Evolutionary conservation across 2,113 vertebrate genomes (phyloP), one percentile per base, ranked within the genome.

Genomic region (Arvicanthis niloticus): DNA sequence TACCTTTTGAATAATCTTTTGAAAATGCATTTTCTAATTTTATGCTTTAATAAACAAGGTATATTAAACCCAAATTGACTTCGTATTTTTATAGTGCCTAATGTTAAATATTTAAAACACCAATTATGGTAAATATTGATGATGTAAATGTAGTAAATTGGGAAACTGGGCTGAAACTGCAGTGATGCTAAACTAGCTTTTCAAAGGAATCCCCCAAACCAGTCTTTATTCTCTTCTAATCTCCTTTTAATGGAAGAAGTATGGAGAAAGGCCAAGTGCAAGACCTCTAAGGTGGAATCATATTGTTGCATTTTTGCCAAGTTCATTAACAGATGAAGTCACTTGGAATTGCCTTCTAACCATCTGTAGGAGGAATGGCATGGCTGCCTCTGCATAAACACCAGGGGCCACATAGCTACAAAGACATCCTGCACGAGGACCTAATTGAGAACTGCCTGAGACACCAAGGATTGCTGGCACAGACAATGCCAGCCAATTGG

Each of bases 21-120:
- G 45, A 95, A 97, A 96, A 82, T 85, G 62, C 76, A 19, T 96
- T 98, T 98, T 96, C 94, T 97, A 97, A 97, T 98, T 97, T 98
- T 97, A 97, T 97, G 96, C 96, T 97, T 98, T 98, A 96, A 94
- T 97, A 97, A 96, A 97, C 96, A 97, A 93, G 89, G 81, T 94
- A 56, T 95, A 96, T 97, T 96, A 97, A 96, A 92, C 73, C 86
- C 48, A 97, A 91, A 97, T 97, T 92, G 96, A 97, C 96, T 98
- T 96, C 91, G 94, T 72, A 96, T 51, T 97, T 68, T 93, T 96
- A 89, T 8, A 92, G 60, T 87, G 73, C 78, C 68, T 97, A 89
- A 82, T 96, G 81, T 96, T 95, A 96, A 96, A 96, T 94, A 96
- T 93, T 97, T 97, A 95, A 91, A 97, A 91, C 91, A 96, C 86